phyloP scores from a whole-genome alignment of 92 coral and sea anemone species.

The Phenganax subtilis region DNA sequence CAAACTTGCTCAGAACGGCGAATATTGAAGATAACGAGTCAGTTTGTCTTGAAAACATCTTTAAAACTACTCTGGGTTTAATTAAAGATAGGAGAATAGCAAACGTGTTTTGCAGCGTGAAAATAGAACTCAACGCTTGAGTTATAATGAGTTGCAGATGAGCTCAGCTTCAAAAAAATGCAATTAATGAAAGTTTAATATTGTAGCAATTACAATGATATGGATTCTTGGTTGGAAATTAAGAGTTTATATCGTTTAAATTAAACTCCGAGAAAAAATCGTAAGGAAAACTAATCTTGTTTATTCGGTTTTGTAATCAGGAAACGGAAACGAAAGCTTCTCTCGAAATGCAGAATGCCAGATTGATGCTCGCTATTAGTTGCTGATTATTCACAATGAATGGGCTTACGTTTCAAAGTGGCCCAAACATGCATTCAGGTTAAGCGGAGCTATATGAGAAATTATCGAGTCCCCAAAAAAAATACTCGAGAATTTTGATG shows the following conservation, averaged over 20 bases:
- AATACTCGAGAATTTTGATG: too few relatives aligned
- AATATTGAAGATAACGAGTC: neutral
- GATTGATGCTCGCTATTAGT: too few relatives aligned
- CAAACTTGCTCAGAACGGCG: neutral
- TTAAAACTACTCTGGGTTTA: conserved; percentile 11
- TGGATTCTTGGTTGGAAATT: neutral
- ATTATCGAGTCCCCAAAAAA: too few relatives aligned
- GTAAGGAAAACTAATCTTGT: too few relatives aligned
- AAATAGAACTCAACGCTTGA: conserved; percentile 8
- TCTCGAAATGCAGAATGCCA: too few relatives aligned
- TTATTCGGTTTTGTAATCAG: too few relatives aligned
- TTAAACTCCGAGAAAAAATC: neutral
- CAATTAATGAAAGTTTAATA: neutral
- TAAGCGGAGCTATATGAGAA: too few relatives aligned
- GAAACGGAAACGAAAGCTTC: too few relatives aligned
- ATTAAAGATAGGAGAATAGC: conserved; percentile 18
- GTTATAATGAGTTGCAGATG: conserved; percentile 14
- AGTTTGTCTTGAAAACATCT: neutral
- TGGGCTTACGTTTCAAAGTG: too few relatives aligned
- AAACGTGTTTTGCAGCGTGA: neutral
- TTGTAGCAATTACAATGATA: neutral
- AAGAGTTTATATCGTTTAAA: neutral
- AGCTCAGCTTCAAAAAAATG: neutral
- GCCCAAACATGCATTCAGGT: too few relatives aligned
- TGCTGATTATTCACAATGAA: too few relatives aligned